Percentiles rank a stretch among this genome's conserved stretches.
Evolutionary conservation across 2,113 vertebrate species (phyloP).

Genomic region (Shinisaurus crocodilurus): DNA sequence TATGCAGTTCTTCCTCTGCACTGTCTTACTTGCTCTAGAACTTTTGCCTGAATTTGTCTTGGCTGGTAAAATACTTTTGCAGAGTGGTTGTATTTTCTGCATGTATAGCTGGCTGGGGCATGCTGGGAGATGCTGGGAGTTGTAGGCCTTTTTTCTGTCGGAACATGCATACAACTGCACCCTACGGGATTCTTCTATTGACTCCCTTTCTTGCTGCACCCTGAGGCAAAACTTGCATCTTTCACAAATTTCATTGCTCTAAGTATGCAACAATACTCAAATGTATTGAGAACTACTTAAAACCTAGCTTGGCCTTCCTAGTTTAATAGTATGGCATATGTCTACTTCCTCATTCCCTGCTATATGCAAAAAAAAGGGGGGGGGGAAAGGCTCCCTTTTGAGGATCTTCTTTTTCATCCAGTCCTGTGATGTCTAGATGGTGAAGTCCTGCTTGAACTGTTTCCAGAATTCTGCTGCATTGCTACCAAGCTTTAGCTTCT

Average conservation of each 20-base stretch:
- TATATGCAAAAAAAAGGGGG: not conserved
- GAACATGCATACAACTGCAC: too few relatives aligned
- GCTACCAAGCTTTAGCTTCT: too few relatives aligned
- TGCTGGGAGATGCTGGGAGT: too few relatives aligned
- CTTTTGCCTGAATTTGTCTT: not conserved
- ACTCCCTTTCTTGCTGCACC: not conserved
- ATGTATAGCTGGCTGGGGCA: too few relatives aligned
- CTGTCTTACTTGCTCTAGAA: not conserved
- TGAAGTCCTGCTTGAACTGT: not conserved
- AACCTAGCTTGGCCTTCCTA: not conserved
- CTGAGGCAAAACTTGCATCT: not conserved
- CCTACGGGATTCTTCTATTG: not conserved
- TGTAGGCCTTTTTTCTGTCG: too few relatives aligned
- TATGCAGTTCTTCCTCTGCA: not conserved
- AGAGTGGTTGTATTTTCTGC: not conserved
- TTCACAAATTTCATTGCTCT: not conserved
- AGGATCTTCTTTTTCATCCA: not conserved
- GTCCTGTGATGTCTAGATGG: not conserved
- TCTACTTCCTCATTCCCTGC: not conserved
- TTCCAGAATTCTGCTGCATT: not conserved
- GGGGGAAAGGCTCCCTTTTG: not conserved
- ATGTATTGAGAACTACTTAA: not conserved
- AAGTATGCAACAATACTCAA: not conserved
- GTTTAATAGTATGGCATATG: not conserved
- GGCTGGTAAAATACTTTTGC: not conserved